Evolutionary conservation across 2,888 invertebrate genomes (phyloP), one percentile per base, ranked within the genome.

Genomic region (Phengaris alcon): DNA sequence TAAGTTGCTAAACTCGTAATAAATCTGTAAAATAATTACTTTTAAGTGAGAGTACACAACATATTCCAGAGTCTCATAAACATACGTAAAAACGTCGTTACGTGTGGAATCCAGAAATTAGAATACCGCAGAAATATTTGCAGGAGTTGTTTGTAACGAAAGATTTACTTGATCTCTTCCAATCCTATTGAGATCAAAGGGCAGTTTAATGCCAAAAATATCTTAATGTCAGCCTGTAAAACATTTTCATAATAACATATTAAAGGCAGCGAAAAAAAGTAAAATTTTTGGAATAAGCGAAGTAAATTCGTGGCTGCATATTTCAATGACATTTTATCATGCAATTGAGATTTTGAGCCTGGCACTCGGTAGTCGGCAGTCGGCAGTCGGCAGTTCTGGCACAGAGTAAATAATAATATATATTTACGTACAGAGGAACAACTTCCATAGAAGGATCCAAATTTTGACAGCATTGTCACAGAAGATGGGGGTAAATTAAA

Each of bases 301-400:
- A 12, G 35, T 64, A 44, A 6, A 64, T 64, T 64, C 10, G 35
- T 64, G 35, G 13, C 6, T 64, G 35, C 64, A 64, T 64, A 64
- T 64, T 64, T 64, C 35, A 13, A 10, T 5, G 64, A n/a, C n/a
- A 10, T 64, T 64, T 44, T 64, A 64, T 64, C 64, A 64, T 64
- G 13, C 64, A 64, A 64, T 64, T 44, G 64, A 7, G 64, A 64
- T 35, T 64, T 64, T 64, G 13, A 44, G 64, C 10, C 22, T 6
- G 44, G 44, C 13, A 44, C 64, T 64, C 64, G 35, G 22, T 22
- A 22, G 64, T 12, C 12, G 44, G 44, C 13, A 44, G 35, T 64
- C 64, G 44, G 44, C 13, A 44, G 35, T 64, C 64, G 64, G 6
- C 64, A 13, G 35, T 64, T 48, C 48, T 48, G 48, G 48, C 48